Evolutionary conservation across 1,140 invertebrate genomes (phyloP).

Genomic region (Bombus polaris): DNA sequence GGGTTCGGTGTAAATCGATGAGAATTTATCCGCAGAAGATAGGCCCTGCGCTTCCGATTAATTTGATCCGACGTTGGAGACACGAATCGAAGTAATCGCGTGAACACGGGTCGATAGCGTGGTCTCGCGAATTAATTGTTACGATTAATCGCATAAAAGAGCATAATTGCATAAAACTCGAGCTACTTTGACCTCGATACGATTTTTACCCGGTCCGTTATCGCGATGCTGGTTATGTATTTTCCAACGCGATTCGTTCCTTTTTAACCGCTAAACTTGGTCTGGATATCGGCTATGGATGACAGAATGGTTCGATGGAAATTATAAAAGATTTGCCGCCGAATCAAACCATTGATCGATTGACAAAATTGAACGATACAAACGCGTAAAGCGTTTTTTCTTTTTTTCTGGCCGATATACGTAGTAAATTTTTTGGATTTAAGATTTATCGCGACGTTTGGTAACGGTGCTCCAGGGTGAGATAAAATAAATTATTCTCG

Average conservation of each 20-base stretch:
- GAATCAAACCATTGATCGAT: neutral
- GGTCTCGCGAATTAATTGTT: neutral
- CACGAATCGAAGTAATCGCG: neutral
- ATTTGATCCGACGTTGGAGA: neutral
- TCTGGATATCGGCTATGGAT: neutral
- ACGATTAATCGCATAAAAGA: neutral
- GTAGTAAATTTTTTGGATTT: neutral
- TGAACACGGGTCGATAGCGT: neutral
- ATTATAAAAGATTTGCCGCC: neutral
- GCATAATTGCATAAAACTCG: constrained; percentile 25
- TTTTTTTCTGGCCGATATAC: neutral
- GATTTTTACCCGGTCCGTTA: neutral
- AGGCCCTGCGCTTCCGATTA: neutral
- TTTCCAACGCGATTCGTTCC: neutral
- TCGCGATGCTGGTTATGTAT: neutral
- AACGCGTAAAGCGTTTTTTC: neutral
- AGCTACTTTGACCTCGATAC: constrained; percentile 30
- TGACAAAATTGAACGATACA: neutral
- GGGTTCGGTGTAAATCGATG: neutral
- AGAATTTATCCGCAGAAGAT: neutral
- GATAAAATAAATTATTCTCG: constrained; percentile 16
- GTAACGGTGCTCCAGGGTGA: neutral
- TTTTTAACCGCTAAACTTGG: neutral
- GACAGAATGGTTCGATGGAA: no score
- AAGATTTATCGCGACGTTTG: neutral